Base-by-base conservation (phyloP, 2,797 vertebrate species). In the Lithobates pipiens region DNA sequence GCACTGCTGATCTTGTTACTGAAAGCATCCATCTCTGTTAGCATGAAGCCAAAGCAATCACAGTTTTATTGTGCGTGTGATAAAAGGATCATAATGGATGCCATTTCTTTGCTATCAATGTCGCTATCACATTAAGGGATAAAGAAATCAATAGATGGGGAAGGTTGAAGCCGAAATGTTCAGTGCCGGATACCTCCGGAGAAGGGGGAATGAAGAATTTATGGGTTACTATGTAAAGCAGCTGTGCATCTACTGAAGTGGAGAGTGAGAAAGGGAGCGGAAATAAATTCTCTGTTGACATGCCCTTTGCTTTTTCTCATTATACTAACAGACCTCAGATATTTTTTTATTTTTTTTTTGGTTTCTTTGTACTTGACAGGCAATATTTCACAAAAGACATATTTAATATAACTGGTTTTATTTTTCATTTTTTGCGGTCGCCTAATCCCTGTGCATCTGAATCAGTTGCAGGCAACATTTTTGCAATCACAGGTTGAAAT, bases 1-100 rank as follows among this genome's bases (percentile, higher is more conserved):
- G 27, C 71, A 57, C 73, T 39, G 63, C 74, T 46, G 74, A 67
- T 65, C 65, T 61, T 27, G 39, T 72, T 82, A 63, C 84, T 34
- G 67, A 46, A 74, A 70, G 29, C 72, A 76, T 81, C 77, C 39
- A 32, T 86, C 79, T 82, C 67, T 50, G 85, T 86, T 72, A 71
- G 72, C 84, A 70, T 61, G 44, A 77, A 34, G 10, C 65, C 27
- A 42, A 80, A 76, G 85, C 79, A 82, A 82, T 86, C 74, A 50
- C 80, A 39, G 80, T 57, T 83, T 86, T 86, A 86, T 83, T 86
- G 76, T 77, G 76, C 79, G 18, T 42, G 74, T 78, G 85, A 83
- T 82, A 78, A 73, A 86, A 61, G 68, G 15, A 73, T 70, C 61
- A 68, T 78, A 78, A 78, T 68, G 69, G 44, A 32, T 67, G 68